These are phyloP conservation scores for Drosophila erecta DNA, from an alignment of 1,140 invertebrate genomes.

Conservation along the genomic window DNA sequence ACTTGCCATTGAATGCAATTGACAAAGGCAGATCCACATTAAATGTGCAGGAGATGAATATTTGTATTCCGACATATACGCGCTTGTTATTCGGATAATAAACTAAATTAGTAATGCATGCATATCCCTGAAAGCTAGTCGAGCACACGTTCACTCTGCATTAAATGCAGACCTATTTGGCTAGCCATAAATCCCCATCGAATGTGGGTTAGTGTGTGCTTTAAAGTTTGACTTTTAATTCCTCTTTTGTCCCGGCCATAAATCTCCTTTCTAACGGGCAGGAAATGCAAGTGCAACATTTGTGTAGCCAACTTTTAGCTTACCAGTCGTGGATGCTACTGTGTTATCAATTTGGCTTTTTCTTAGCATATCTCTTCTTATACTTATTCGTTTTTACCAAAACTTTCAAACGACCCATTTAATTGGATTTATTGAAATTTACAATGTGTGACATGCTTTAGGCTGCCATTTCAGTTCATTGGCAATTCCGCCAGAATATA, in stretches of 20 bases:
- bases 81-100: slow-evolving; percentile 18
- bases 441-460: too few species aligned
- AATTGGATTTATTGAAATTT: not conserved
- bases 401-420: not conserved
- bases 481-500: not conserved
- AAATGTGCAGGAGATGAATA: slow-evolving; percentile 19
- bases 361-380: not conserved
- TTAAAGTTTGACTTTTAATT: slow-evolving; percentile 16
- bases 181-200: slow-evolving; percentile 33
- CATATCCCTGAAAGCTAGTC: slow-evolving; percentile 18
- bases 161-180: slow-evolving; percentile 27
- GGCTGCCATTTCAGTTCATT: not conserved
- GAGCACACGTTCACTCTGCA: slow-evolving; percentile 6
- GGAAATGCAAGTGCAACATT: slow-evolving; percentile 50
- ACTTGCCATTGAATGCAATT: slow-evolving; percentile 3
- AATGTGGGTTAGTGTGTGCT: slow-evolving; percentile 49
- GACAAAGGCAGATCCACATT: slow-evolving; percentile 17
- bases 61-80: slow-evolving; percentile 2
- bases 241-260: slow-evolving; percentile 24
- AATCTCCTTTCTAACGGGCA: slow-evolving; percentile 16
- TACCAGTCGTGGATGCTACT: slow-evolving; percentile 6
- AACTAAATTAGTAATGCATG: slow-evolving; percentile 32
- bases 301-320: slow-evolving; percentile 49
- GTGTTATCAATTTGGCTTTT: not conserved
- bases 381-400: not conserved